These are phyloP conservation scores for Seira sanloemensis DNA, from an alignment of 2,888 invertebrate species.

Conservation along the genomic window DNA sequence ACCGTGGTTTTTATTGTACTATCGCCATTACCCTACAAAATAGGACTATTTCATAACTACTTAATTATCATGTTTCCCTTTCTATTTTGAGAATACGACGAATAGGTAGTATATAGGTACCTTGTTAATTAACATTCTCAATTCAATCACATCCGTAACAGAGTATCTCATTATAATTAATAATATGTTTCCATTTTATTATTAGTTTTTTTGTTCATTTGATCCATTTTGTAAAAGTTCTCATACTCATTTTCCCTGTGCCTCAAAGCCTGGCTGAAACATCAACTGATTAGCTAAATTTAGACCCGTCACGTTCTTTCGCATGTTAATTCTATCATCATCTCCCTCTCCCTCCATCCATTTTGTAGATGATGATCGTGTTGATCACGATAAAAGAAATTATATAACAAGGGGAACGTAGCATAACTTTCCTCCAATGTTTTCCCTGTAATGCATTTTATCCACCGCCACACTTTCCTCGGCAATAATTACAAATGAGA, in stretches of 20 bases:
- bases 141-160: too few species aligned
- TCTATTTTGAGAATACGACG: not conserved
- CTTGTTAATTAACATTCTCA: not conserved
- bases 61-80: not conserved
- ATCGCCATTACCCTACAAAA: not conserved
- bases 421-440: not conserved
- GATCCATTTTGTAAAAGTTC: not conserved
- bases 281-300: constrained; percentile 57
- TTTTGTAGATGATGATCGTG: not conserved
- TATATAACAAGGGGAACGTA: constrained; percentile 13
- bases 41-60: not conserved
- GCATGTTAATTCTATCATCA: constrained; percentile 34
- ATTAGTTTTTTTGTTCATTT: not conserved
- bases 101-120: too few species aligned
- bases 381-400: not conserved
- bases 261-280: not conserved
- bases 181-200: not conserved
- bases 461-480: constrained; percentile 13
- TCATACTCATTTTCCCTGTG: not conserved
- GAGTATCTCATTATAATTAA: too few species aligned
- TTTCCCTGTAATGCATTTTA: constrained; percentile 7
- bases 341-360: constrained; percentile 3
- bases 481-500: constrained; percentile 8
- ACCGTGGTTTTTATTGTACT: constrained; percentile 52
- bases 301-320: constrained; percentile 61